Evolutionary conservation across 2,797 vertebrate species (phyloP).

Genomic region (Esox masquinongy): DNA sequence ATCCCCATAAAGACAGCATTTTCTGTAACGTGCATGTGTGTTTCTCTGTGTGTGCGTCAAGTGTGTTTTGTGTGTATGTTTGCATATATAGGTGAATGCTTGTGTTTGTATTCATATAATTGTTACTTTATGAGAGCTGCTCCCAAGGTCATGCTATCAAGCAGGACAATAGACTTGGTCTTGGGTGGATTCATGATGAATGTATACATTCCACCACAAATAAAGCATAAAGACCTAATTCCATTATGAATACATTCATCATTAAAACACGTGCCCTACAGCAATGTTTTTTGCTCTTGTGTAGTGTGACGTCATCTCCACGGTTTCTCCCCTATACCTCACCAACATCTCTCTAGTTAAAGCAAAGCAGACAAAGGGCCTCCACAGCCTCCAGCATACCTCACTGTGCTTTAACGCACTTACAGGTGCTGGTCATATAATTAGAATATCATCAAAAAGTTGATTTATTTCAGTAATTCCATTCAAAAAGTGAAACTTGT

Average conservation of each 20-base stretch:
- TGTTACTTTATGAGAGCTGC: constrained; percentile 59
- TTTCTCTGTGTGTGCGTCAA: constrained; percentile 3
- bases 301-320: constrained; percentile 97
- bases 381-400: not conserved
- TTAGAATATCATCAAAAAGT: too few relatives aligned
- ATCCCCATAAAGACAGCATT: too few relatives aligned
- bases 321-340: constrained; percentile 56
- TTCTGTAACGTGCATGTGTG: too few relatives aligned
- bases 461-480: too few relatives aligned
- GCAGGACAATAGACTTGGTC: constrained; percentile 65
- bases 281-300: constrained; percentile 84
- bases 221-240: constrained; percentile 76
- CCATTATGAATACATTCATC: constrained; percentile 87
- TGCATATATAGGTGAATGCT: not conserved
- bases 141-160: constrained; percentile 65
- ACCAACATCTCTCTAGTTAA: constrained; percentile 32
- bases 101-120: constrained; percentile 50
- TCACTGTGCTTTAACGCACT: constrained; percentile 41
- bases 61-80: not conserved
- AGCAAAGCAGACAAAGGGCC: not conserved
- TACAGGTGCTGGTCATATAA: too few relatives aligned
- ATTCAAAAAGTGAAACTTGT: too few relatives aligned
- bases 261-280: constrained; percentile 91
- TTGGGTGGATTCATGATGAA: constrained; percentile 72
- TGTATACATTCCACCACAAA: constrained; percentile 74